Conservation (phyloP, 2,888 invertebrate species). For the Hypercompe scribonia region DNA sequence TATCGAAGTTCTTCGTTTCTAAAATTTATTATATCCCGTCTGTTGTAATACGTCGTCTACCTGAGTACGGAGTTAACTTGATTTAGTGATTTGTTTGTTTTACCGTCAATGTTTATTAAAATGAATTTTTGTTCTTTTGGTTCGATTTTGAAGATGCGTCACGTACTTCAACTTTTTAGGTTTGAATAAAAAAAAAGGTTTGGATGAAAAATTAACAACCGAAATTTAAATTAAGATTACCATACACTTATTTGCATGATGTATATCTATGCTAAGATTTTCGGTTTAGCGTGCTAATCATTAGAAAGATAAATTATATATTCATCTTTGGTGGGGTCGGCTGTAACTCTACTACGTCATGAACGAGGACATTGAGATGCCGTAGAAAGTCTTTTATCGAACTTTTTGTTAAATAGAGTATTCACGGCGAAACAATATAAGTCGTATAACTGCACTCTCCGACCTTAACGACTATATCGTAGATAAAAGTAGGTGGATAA, state of each 20-base stretch:
- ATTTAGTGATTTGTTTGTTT: conserved; percentile 53
- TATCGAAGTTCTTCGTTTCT: conserved; percentile 59
- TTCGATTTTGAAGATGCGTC: conserved; percentile 29
- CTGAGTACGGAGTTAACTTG: conserved; percentile 46
- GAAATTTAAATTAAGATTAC: neutral
- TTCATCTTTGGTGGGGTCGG: too few relatives aligned
- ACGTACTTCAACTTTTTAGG: conserved; percentile 19
- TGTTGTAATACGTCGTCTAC: conserved; percentile 50
- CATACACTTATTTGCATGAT: neutral
- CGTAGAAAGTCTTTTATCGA: too few relatives aligned
- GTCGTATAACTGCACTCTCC: too few relatives aligned
- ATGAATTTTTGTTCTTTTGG: conserved; percentile 1
- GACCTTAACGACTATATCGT: too few relatives aligned
- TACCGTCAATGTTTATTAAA: conserved; percentile 35
- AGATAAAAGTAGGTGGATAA: too few relatives aligned
- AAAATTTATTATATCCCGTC: conserved; percentile 63
- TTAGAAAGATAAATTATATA: too few relatives aligned
- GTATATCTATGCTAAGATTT: too few relatives aligned
- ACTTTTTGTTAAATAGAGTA: neutral
- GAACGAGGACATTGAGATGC: too few relatives aligned
- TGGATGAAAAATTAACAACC: neutral
- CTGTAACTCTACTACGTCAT: too few relatives aligned
- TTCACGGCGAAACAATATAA: neutral
- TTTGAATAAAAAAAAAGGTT: neutral
- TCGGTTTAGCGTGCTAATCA: too few relatives aligned